phyloP scores from a whole-genome alignment of 2,113 vertebrate species.

The Axis porcinus region DNA sequence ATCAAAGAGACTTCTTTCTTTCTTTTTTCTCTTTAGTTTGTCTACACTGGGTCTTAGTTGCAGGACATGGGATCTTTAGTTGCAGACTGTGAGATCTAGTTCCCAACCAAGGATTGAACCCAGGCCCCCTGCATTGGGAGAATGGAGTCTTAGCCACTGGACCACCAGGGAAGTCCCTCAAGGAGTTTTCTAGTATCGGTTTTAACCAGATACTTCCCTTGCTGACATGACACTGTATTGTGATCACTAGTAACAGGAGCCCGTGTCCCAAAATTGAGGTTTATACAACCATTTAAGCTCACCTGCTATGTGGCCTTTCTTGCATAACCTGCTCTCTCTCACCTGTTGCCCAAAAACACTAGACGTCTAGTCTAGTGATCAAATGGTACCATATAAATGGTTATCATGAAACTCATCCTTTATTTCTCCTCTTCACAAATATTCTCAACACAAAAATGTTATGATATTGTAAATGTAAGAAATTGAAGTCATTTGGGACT shows the following conservation, averaged over 20 bases:
- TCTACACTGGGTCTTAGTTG: neutral
- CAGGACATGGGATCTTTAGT: neutral
- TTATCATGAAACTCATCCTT: neutral
- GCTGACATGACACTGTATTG: neutral
- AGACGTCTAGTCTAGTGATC: neutral
- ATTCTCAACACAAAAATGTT: neutral
- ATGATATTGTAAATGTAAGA: neutral
- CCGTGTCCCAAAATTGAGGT: neutral
- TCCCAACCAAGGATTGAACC: neutral
- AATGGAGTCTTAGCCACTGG: neutral
- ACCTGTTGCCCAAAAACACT: neutral
- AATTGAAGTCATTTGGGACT: neutral
- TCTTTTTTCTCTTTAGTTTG: neutral
- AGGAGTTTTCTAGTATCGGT: neutral
- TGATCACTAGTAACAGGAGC: neutral
- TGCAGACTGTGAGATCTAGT: neutral
- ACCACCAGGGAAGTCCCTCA: neutral
- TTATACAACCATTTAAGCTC: neutral
- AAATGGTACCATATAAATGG: neutral
- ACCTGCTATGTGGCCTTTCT: neutral
- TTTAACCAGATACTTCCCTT: constrained; percentile 19
- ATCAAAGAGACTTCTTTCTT: neutral
- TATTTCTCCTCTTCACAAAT: constrained; percentile 7
- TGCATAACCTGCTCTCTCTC: neutral
- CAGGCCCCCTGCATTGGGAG: neutral